These are phyloP conservation scores for Salvelinus alpinus DNA, from an alignment of 2,113 vertebrate genomes.

Conservation along the genomic window DNA sequence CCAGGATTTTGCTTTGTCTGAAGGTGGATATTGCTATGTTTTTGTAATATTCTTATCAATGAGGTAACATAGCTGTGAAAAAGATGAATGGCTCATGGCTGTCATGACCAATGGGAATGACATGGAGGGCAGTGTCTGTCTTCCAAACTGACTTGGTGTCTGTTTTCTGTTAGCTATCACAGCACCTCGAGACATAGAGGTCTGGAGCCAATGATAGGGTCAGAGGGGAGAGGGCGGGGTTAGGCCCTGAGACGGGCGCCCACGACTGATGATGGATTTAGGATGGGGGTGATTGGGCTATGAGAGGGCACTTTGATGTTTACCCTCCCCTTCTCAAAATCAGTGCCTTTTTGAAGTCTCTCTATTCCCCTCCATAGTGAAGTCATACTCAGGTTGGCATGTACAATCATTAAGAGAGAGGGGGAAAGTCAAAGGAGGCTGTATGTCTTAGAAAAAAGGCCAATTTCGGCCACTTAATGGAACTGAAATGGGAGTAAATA, in stretches of 20 bases:
- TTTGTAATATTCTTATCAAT: not conserved
- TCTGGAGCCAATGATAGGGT: slow-evolving; percentile 63
- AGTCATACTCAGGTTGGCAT: slow-evolving; percentile 12
- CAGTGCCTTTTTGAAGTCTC: slow-evolving; percentile 62
- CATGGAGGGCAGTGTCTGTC: slow-evolving; percentile 26
- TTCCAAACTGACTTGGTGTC: slow-evolving; percentile 29
- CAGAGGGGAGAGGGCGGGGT: slow-evolving; percentile 53
- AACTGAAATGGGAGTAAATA: slow-evolving; percentile 59
- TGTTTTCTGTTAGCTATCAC: slow-evolving; percentile 61
- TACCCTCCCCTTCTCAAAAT: slow-evolving; percentile 49
- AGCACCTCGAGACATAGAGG: slow-evolving; percentile 48
- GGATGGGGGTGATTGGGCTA: not conserved
- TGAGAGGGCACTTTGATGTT: slow-evolving; percentile 72
- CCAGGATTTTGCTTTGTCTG: not conserved
- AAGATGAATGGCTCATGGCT: slow-evolving; percentile 10
- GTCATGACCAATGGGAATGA: slow-evolving; percentile 37
- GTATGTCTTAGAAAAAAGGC: slow-evolving; percentile 38
- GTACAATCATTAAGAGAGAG: slow-evolving; percentile 26
- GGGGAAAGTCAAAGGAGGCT: slow-evolving; percentile 42
- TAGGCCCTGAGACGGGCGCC: slow-evolving; percentile 46
- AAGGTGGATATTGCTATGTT: not conserved
- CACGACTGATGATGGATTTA: slow-evolving; percentile 63
- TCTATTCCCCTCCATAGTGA: slow-evolving; percentile 34
- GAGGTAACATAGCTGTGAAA: not conserved
- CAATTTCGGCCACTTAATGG: slow-evolving; percentile 38